These are phyloP conservation scores for Atrina japonica DNA, from an alignment of 2,888 invertebrate species.

Conservation along the genomic window DNA sequence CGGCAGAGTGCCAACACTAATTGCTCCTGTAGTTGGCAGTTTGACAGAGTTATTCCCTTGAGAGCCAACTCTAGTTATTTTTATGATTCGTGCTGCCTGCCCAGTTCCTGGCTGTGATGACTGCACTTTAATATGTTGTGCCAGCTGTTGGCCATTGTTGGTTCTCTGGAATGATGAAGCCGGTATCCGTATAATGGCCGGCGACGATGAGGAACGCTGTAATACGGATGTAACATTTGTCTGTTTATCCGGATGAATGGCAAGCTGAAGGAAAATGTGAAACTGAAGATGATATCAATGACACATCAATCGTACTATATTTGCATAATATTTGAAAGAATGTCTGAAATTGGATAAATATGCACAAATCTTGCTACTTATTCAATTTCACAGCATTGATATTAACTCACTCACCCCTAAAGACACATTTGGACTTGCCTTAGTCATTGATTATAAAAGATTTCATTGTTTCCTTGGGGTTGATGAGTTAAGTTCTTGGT, in stretches of 20 bases:
- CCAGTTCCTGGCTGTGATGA: conserved; percentile 18
- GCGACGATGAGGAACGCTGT: conserved; percentile 54
- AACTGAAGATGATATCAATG: neutral
- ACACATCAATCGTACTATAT: too few relatives aligned
- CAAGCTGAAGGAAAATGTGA: conserved; percentile 8
- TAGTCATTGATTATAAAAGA: too few relatives aligned
- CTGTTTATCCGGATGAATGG: conserved; percentile 15
- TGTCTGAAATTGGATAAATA: too few relatives aligned
- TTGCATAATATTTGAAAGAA: too few relatives aligned
- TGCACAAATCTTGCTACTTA: too few relatives aligned
- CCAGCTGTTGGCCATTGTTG: neutral
- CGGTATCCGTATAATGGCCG: conserved; percentile 58
- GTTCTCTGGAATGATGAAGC: conserved; percentile 25
- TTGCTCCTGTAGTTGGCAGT: conserved; percentile 17
- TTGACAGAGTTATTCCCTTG: conserved; percentile 22
- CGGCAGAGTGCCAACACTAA: conserved; percentile 18
- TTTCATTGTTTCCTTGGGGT: too few relatives aligned
- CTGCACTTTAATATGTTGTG: conserved; percentile 28
- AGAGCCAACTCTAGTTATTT: conserved; percentile 40
- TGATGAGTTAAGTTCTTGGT: too few relatives aligned
- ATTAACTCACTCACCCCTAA: too few relatives aligned
- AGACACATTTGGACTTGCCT: too few relatives aligned
- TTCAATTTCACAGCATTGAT: too few relatives aligned
- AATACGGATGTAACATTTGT: conserved; percentile 22
- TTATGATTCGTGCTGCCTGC: conserved; percentile 36